Conservation (phyloP, 1,140 invertebrate genomes). For the Zaprionus taronus region DNA sequence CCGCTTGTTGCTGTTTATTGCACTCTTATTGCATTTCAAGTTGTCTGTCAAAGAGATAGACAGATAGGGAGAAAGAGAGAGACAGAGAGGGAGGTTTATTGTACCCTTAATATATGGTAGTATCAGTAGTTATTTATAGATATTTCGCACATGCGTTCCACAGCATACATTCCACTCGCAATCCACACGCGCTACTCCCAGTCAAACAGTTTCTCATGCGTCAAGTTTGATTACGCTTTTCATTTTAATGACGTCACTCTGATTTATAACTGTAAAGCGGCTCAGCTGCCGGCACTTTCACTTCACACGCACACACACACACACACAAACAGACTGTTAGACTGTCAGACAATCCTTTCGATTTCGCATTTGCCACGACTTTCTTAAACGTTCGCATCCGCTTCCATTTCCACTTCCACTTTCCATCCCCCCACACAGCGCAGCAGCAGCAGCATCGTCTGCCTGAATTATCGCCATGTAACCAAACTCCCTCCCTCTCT, state of each 20-base stretch:
- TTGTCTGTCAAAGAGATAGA: neutral
- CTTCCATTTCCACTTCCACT: constrained; percentile 65
- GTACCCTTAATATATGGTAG: no score
- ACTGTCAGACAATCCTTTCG: constrained; percentile 53
- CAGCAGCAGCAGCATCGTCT: constrained; percentile 3
- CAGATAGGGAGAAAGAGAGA: no score
- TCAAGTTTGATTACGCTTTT: constrained; percentile 2
- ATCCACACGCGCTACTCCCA: neutral
- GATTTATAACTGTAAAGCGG: constrained; percentile 52
- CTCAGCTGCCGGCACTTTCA: constrained; percentile 55
- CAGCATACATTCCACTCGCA: neutral
- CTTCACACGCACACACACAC: constrained; percentile 34
- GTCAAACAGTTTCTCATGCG: constrained; percentile 10
- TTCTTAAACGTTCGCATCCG: constrained; percentile 70
- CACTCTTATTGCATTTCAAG: neutral
- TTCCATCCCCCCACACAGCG: constrained; percentile 34
- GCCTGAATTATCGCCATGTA: constrained; percentile 2
- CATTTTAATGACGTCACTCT: constrained; percentile 60
- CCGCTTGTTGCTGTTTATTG: constrained; percentile 8
- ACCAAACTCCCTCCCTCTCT: neutral
- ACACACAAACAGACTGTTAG: constrained; percentile 3
- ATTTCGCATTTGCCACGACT: constrained; percentile 53
- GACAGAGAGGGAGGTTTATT: no score
- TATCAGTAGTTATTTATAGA: neutral
- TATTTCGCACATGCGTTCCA: neutral